Evolutionary conservation across 2,113 vertebrate genomes (phyloP), one percentile per base, ranked within the genome.

Genomic region (Perccottus glenii): DNA sequence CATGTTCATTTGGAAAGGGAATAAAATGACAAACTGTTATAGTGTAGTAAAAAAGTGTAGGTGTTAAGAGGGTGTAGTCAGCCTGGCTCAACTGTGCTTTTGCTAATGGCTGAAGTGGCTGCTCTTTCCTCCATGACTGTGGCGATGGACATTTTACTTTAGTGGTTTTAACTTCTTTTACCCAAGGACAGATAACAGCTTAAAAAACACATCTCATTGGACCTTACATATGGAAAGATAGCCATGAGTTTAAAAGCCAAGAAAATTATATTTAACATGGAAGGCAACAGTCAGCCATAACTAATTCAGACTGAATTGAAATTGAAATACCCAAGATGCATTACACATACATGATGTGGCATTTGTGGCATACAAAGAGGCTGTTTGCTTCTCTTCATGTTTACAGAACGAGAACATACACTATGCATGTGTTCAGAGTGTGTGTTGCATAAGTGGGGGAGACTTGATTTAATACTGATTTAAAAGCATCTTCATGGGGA

Each of bases 401-500:
- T n/a, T 43, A 15, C 16, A 63, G 11, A 66, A 19, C 32, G 36
- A n/a, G 32, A 69, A 66, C 53, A 59, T 56, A 53, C 32, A 53
- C 33, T 9, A 16, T 80, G 70, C 75, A 52, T 62, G 56, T 42
- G 33, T 36, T 27, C 46, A 9, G 27, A 44, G 50, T 66, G 40
- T 51, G 50, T 46, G 60, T 32, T 3, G 11, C 14, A 47, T 7
- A 40, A 59, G 50, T 72, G 36, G 38, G 51, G 38, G 35, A 6
- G 32, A 47, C 47, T 70, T 86, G 85, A 87, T 84, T 85, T 80
- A 88, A 82, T 27, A 67, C 35, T 87, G 80, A 87, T 87, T 85
- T 85, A 82, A 77, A 49, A 73, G 63, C 9, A 9, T 80, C 75
- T 80, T 78, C 79, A 75, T 61, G 55, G 63, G 56, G 14, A 64